phyloP scores from a whole-genome alignment of 2,888 invertebrate genomes.

The Nephrotoma flavescens region DNA sequence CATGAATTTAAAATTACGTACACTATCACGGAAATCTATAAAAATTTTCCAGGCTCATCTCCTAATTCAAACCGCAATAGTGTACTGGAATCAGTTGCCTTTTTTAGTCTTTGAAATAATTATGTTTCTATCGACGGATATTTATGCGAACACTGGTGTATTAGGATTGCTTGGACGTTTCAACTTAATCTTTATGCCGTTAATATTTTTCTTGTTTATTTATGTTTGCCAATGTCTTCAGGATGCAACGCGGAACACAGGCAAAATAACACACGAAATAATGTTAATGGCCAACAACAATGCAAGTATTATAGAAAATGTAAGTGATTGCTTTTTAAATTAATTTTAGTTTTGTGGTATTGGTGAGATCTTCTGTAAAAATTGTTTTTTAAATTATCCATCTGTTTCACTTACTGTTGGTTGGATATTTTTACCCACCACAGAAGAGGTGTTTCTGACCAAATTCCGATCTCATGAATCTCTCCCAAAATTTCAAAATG shows the following conservation, averaged over 20 bases:
- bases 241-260: neutral
- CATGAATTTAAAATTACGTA: neutral
- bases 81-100: neutral
- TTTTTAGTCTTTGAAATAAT: neutral
- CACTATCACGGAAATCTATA: neutral
- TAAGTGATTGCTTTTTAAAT: neutral
- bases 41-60: neutral
- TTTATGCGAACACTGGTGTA: neutral
- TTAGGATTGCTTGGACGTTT: neutral
- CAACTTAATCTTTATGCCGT: neutral
- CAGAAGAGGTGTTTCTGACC: too few species aligned
- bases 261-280: neutral
- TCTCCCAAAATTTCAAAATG: too few species aligned
- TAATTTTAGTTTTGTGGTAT: too few species aligned
- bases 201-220: neutral
- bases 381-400: too few species aligned
- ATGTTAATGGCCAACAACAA: neutral
- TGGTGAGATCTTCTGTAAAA: too few species aligned
- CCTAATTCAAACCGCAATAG: neutral
- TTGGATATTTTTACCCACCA: too few species aligned
- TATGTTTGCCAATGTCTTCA: neutral
- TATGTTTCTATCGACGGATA: neutral
- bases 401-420: too few species aligned
- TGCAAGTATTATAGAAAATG: neutral
- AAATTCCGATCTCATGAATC: too few species aligned